Conservation (phyloP, 2,113 vertebrate genomes). For the Paramisgurnus dabryanus region DNA sequence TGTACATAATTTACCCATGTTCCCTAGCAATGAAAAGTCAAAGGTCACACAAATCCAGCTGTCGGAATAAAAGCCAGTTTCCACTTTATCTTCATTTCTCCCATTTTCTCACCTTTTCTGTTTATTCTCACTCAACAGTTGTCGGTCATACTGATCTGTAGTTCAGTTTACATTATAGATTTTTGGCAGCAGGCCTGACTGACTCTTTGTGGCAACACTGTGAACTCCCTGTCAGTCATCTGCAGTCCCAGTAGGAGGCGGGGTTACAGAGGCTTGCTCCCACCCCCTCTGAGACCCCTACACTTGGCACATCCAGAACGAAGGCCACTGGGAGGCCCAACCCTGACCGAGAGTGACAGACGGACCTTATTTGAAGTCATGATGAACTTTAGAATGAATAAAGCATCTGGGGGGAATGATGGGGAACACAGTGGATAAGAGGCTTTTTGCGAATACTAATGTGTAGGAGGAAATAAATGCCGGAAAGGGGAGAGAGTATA, state of each 20-base stretch:
- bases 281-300: neutral
- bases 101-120: conserved; percentile 55
- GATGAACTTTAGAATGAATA: conserved; percentile 41
- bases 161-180: conserved; percentile 48
- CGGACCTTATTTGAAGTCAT: conserved; percentile 36
- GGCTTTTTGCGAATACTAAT: conserved; percentile 61
- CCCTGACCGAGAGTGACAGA: conserved; percentile 37
- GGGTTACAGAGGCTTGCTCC: conserved; percentile 1
- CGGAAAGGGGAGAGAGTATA: conserved; percentile 4
- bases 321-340: conserved; percentile 10
- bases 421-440: conserved; percentile 64
- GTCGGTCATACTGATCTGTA: conserved; percentile 48
- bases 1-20: no score
- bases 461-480: conserved; percentile 40
- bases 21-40: no score
- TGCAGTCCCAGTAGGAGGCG: conserved; percentile 16
- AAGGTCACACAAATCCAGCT: neutral
- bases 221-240: conserved; percentile 17
- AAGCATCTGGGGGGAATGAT: conserved; percentile 51
- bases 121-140: conserved; percentile 43
- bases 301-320: neutral
- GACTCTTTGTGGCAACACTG: conserved; percentile 43
- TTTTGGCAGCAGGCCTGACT: conserved; percentile 28
- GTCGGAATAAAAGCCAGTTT: neutral
- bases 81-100: neutral